Evolutionary conservation across 2,888 invertebrate genomes (phyloP).

Genomic region (Byasa hedistus): DNA sequence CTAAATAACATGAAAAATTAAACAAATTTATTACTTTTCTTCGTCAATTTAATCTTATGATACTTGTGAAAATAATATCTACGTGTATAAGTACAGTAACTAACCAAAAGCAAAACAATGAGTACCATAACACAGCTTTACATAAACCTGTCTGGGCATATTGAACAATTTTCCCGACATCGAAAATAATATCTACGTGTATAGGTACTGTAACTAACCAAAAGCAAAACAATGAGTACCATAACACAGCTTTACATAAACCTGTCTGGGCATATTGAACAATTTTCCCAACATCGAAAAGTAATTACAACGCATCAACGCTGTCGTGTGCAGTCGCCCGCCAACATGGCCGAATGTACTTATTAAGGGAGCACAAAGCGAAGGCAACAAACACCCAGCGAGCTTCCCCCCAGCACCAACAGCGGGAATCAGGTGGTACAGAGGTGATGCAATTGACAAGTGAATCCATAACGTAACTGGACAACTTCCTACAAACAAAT

Average conservation of each 20-base stretch:
- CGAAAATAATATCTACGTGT: not conserved
- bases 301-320: conserved; percentile 50
- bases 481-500: conserved; percentile 34
- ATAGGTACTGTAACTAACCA: not conserved
- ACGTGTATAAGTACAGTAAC: not conserved
- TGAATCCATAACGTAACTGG: conserved; percentile 40
- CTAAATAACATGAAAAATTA: too few species aligned
- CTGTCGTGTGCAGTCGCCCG: conserved; percentile 44
- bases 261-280: conserved; percentile 34
- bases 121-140: conserved; percentile 8
- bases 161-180: conserved; percentile 39
- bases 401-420: conserved; percentile 39
- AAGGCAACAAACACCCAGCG: conserved; percentile 41
- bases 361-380: conserved; percentile 46
- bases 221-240: conserved; percentile 16
- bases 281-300: conserved; percentile 41
- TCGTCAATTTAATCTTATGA: not conserved
- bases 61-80: not conserved
- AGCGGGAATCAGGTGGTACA: conserved; percentile 48
- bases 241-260: conserved; percentile 20
- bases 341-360: conserved; percentile 45
- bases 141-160: conserved; percentile 29
- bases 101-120: conserved; percentile 17
- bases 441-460: conserved; percentile 47
- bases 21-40: not conserved